Conservation (phyloP, 2,888 invertebrate species). For the Corbicula japonica region DNA sequence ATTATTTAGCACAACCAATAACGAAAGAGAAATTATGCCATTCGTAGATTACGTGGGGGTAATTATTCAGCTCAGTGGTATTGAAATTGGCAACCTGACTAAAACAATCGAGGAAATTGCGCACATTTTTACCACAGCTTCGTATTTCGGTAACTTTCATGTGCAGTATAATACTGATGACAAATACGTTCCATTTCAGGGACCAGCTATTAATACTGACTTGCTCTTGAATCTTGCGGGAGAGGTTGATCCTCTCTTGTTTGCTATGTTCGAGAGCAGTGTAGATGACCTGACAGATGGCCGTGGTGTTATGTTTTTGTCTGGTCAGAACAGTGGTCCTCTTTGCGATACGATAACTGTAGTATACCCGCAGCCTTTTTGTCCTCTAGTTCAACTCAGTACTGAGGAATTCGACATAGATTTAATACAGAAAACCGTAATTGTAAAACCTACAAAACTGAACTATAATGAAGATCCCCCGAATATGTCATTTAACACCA, state of each 20-base stretch:
- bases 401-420: constrained; percentile 11
- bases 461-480: too few species aligned
- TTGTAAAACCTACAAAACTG: too few species aligned
- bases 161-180: too few species aligned
- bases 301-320: neutral
- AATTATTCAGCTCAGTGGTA: neutral
- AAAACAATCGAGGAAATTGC: constrained; percentile 17
- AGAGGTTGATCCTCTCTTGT: too few species aligned
- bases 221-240: too few species aligned
- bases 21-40: neutral
- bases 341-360: too few species aligned
- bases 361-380: constrained; percentile 21
- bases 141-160: constrained; percentile 4
- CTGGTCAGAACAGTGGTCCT: too few species aligned
- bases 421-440: too few species aligned
- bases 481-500: too few species aligned
- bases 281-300: constrained; percentile 13
- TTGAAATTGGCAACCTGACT: constrained; percentile 2
- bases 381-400: constrained; percentile 5
- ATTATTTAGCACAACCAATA: neutral
- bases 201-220: too few species aligned
- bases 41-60: constrained; percentile 15
- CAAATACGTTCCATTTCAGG: neutral
- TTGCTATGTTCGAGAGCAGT: neutral
- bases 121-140: neutral